phyloP scores from a whole-genome alignment of 2,888 invertebrate genomes.

The Netelia virgata region DNA sequence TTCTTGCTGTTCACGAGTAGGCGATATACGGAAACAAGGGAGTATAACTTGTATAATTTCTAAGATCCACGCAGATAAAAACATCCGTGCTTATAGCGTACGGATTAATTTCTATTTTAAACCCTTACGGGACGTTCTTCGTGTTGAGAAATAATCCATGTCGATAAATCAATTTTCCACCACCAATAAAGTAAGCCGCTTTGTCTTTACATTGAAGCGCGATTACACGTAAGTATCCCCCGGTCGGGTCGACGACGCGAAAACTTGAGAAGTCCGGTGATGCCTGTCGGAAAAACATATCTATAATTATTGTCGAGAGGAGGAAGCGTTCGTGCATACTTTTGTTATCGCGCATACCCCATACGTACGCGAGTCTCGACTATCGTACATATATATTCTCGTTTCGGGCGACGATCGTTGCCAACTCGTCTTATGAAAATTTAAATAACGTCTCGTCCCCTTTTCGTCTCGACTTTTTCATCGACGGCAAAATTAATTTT shows the following conservation, averaged over 20 bases:
- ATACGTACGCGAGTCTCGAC: too few species aligned
- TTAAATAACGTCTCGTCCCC: background rate
- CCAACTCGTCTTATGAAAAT: background rate
- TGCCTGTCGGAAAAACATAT: too few species aligned
- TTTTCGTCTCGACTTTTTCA: background rate
- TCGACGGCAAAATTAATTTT: background rate
- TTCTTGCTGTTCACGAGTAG: slow-evolving; percentile 46
- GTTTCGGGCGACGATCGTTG: background rate
- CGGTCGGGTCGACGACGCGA: background rate
- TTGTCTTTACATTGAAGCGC: background rate
- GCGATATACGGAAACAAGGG: background rate
- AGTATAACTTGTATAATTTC: background rate
- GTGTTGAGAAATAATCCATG: background rate
- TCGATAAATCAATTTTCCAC: background rate
- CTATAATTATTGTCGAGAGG: too few species aligned
- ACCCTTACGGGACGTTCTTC: background rate
- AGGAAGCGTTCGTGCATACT: background rate
- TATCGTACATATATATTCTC: background rate
- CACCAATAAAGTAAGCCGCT: background rate
- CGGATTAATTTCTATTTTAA: background rate
- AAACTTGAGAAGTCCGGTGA: background rate
- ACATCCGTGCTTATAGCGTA: background rate
- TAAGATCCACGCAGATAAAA: background rate
- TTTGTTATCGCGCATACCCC: too few species aligned
- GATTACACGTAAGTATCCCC: background rate